Base-by-base conservation (phyloP, 2,797 vertebrate species). In the Loriculus beryllinus region DNA sequence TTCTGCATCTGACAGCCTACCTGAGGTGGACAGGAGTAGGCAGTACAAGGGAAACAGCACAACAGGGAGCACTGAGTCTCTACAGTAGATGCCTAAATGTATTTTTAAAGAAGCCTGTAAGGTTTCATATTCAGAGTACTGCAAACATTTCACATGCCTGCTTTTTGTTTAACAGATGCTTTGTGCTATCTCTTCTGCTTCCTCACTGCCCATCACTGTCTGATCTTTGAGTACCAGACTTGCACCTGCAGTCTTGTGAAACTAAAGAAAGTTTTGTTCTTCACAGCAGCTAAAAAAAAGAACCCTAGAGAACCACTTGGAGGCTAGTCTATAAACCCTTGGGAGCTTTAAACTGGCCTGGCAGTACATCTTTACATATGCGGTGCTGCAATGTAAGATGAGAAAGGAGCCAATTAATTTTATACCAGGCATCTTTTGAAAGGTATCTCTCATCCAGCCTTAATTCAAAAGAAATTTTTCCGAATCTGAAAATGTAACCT, bases 161-260 rank as follows among this genome's bases (percentile, higher is more conserved):
- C 22, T 59, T 83, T 88, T 88, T 75, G 48, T 86, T 82, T 69
- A 86, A 37, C 52, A 76, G 47, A 71, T 1, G 0, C 29, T 85
- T 57, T 79, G 10, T 68, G 57, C 49, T 90, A 4, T 68, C 35
- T 49, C 25, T 75, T 79, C 63, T 88, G n/a, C 42, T 82, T 89
- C 75, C 60, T 79, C 26, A 5, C n/a, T 74, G 78, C 64, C 56
- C 43, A 33, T 87, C 37, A 1, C 42, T 85, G 2, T 57, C 56
- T 51, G 65, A 42, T 91, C 51, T 85, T 72, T 37, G 59, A 71
- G 33, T 79, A 54, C 76, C 67, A 93, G 81, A 23, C 35, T 74
- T 71, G 81, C 83, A 94, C 88, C 93, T 93, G 85, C 90, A 86
- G 86, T 28, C 63, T 69, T 79, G 29, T 86, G 88, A 86, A 85